Base-by-base conservation (phyloP, 2,888 invertebrate species). In the Steinernema hermaphroditum region DNA sequence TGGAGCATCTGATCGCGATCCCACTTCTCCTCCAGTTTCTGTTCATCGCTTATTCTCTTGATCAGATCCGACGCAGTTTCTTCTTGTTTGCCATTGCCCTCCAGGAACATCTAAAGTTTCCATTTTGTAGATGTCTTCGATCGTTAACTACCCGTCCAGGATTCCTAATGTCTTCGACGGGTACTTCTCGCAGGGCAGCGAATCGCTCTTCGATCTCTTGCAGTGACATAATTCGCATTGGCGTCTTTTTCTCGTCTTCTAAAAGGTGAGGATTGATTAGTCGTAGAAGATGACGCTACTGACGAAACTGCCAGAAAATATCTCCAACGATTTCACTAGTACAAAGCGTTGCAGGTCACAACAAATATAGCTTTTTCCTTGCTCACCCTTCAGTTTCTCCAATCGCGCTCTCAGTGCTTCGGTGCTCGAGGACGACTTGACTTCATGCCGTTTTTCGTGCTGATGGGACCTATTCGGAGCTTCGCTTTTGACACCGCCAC, bases 351-450 rank as follows among this genome's bases (percentile, higher is more conserved):
- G n/a, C n/a, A n/a, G n/a, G n/a, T n/a, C n/a, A n/a, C n/a, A n/a
- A n/a, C n/a, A n/a, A n/a, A n/a, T n/a, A n/a, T n/a, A n/a, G n/a
- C n/a, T n/a, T n/a, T n/a, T n/a, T n/a, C n/a, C n/a, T n/a, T n/a
- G n/a, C n/a, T 54, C 27, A 54, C 54, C 54, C 16, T 54, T 54
- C 54, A 54, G 16, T 24, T 54, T 54, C 9, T 54, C 54, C 27
- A 54, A 16, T 4, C 54, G 54, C 22, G 27, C 54, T 27, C 27
- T 22, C 22, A 54, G 16, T 27, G 22, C 54, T 6, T 54, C 54
- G 27, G 54, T 54, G 54, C 22, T 27, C 27, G 27, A 24, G 6
- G 37, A 37, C 6, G 37, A 37, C 12, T 37, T 4, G 12, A 12
- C 37, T 37, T 8, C 37, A 4, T 46, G 46, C 43, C 43, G 43